Base-by-base conservation (phyloP, 2,888 invertebrate species). In the Tipula unca region DNA sequence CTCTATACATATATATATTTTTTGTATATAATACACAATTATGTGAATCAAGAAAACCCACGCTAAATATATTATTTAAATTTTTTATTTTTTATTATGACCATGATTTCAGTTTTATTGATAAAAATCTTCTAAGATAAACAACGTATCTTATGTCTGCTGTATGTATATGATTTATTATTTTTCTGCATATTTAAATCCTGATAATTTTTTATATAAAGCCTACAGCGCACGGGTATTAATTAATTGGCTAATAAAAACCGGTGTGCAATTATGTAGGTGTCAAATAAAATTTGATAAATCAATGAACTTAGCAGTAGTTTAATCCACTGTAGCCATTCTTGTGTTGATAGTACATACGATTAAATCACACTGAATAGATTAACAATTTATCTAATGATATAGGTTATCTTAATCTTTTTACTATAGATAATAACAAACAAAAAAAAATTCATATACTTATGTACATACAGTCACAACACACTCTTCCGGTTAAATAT, bases 361-460 rank as follows among this genome's bases (percentile, higher is more conserved):
- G 69, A 69, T 25, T 69, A 69, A 69, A 69, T 69, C 25, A 69
- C 69, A 69, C 25, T 25, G 25, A 69, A 25, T 25, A 69, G 69
- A 69, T 69, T 69, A 69, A 69, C 69, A 69, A 69, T 69, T 69
- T 69, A 69, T 69, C 69, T 69, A 69, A 69, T 69, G 69, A 69
- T 69, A 69, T 69, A 69, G 69, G 69, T 69, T 69, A 69, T 25
- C 69, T 69, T 69, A 69, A 69, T 69, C 69, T 69, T 48, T 48
- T 48, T 48, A 25, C 20, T 69, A 69, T 8, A 69, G 69, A 69
- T 69, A 69, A 69, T 25, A 25, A 69, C 10, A 25, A 69, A 69
- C n/a, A n/a, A 32, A 32, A 4, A 48, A 69, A 69, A 69, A 2
- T 10, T 69, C 25, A n/a, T 69, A 69, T 69, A 25, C 3, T 69